Base-by-base conservation (phyloP, 2,888 invertebrate species). In the Trichacis sp. region DNA sequence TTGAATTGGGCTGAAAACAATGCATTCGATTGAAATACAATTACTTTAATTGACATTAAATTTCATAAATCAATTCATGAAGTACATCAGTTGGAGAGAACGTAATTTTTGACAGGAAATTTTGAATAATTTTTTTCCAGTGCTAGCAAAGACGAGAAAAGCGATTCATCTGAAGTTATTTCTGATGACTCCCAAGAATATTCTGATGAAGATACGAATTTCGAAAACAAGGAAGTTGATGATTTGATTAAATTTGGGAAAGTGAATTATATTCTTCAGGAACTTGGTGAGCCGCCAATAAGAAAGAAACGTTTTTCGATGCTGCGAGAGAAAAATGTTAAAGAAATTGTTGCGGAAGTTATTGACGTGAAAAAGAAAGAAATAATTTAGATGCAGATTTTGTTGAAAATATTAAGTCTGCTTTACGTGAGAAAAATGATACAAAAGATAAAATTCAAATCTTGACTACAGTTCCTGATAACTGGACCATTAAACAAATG, bases 401-500 rank as follows among this genome's bases (percentile, higher is more conserved):
- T 12, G 19, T 55, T 1, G 17, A 11, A 19, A 36, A 46, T 17
- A 47, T 55, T 18, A 48, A 42, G 24, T 1, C n/a, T 3, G 47
- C 55, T 17, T 29, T 55, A 14, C 20, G 33, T 9, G 17, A 55
- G 17, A 40, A 47, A 55, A 38, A 1, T 3, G 1, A 3, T 29
- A 33, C 19, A 12, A 18, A 1, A 17, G 19, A 38, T 19, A 58
- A 58, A 58, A 51, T 51, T 15, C 18, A 51, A 14, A 49, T 58
- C 20, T 51, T 58, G 17, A 58, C 57, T 15, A 58, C 57, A n/a
- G 24, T 50, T 18, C 51, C 46, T 9, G 9, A 15, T 11, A 24
- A 58, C 9, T 12, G 46, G 15, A 58, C 40, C 12, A 24, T 60
- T 33, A 17, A 30, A 1, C 46, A 60, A 49, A 53, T 38, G 29